Conservation (phyloP, 2,113 vertebrate species). For the Caranx ignobilis region DNA sequence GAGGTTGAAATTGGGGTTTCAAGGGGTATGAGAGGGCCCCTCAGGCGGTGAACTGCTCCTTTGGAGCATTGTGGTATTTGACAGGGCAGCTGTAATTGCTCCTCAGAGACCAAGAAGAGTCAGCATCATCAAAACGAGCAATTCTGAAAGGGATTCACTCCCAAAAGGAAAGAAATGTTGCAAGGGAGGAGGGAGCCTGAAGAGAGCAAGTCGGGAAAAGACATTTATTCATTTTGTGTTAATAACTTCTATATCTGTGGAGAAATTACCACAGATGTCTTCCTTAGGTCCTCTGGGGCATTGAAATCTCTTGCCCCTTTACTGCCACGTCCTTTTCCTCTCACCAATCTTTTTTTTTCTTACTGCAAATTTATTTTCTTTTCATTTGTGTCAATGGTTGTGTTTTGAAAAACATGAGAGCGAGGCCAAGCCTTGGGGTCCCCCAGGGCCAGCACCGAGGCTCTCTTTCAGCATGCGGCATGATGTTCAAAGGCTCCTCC, state of each 20-base stretch:
- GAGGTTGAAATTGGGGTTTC: slow-evolving; percentile 62
- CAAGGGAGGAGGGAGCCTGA: slow-evolving; percentile 49
- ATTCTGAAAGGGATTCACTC: slow-evolving; percentile 66
- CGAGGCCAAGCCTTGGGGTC: slow-evolving; percentile 40
- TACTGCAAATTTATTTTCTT: slow-evolving; percentile 62
- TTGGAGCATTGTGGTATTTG: slow-evolving; percentile 75
- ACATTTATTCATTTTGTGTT: slow-evolving; percentile 73
- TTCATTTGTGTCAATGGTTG: slow-evolving; percentile 67
- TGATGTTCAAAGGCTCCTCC: slow-evolving; percentile 70
- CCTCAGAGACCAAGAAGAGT: slow-evolving; percentile 75
- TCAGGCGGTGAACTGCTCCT: slow-evolving; percentile 69
- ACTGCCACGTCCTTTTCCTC: slow-evolving; percentile 40
- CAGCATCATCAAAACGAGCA: slow-evolving; percentile 71
- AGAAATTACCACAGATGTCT: slow-evolving; percentile 71
- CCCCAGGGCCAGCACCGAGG: slow-evolving; percentile 53
- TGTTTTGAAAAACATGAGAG: slow-evolving; percentile 77
- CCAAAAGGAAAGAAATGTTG: slow-evolving; percentile 52
- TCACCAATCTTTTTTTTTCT: slow-evolving; percentile 31
- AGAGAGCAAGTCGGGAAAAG: slow-evolving; percentile 47
- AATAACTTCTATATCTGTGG: slow-evolving; percentile 70
- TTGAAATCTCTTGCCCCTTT: slow-evolving; percentile 50
- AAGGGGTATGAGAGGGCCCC: slow-evolving; percentile 66
- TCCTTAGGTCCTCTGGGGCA: slow-evolving; percentile 44
- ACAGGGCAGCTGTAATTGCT: slow-evolving; percentile 80
- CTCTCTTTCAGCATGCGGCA: slow-evolving; percentile 51